phyloP scores from a whole-genome alignment of 1,140 invertebrate genomes.

The Bombus balteatus region DNA sequence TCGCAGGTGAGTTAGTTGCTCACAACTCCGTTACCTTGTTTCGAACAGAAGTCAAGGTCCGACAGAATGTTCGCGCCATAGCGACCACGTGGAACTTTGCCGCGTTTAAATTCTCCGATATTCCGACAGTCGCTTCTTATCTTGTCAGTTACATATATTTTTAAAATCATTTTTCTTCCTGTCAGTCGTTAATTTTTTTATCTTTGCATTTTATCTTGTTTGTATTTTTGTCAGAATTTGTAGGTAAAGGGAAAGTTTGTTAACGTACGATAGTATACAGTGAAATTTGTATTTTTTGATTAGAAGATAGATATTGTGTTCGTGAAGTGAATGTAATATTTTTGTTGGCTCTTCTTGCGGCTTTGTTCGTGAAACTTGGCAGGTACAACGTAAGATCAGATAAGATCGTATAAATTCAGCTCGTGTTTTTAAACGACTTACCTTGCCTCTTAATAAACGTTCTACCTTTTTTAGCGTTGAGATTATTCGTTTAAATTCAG shows the following conservation, averaged over 20 bases:
- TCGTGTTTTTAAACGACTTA: background rate
- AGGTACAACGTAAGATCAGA: background rate
- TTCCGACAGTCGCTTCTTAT: background rate
- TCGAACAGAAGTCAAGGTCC: constrained; percentile 36
- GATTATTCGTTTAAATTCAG: background rate
- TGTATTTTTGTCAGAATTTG: background rate
- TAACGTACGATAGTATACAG: background rate
- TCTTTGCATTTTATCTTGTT: background rate
- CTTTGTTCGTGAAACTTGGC: background rate
- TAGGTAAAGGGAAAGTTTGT: background rate
- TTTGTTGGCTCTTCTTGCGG: background rate
- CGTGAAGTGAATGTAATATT: background rate
- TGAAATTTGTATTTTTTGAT: background rate
- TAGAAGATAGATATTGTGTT: background rate
- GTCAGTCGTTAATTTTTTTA: background rate
- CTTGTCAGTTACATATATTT: background rate
- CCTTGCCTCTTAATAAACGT: background rate
- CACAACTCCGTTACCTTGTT: constrained; percentile 24
- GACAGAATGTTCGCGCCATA: background rate
- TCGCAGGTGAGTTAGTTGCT: constrained; percentile 63
- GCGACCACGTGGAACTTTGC: background rate
- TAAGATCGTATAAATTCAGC: background rate
- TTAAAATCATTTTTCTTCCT: too few species aligned
- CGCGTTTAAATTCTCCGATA: background rate
- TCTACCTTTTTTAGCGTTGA: background rate